These are phyloP conservation scores for Pimephales promelas DNA, from an alignment of 2,113 vertebrate genomes.

Conservation along the genomic window DNA sequence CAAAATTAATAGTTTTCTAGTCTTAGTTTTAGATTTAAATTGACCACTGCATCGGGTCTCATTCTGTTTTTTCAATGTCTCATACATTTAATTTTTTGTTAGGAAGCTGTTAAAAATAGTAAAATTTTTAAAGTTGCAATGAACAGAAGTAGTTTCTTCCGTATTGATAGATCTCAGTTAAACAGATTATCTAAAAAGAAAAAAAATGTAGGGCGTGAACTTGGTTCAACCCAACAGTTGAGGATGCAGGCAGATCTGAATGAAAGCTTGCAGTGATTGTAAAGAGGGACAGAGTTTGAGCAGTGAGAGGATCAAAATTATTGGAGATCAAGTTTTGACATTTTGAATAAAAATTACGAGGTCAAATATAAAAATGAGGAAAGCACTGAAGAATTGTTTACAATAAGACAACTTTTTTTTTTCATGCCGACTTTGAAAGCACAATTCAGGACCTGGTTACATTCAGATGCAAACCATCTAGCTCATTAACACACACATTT, in stretches of 20 bases:
- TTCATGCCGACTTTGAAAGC: not conserved
- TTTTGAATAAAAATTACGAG: too few relatives aligned
- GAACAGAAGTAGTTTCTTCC: not conserved
- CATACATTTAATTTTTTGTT: not conserved
- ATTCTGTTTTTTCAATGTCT: not conserved
- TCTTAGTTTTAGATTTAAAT: not conserved
- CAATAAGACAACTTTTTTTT: not conserved
- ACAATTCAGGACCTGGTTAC: not conserved
- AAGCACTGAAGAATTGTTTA: not conserved
- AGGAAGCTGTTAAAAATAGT: not conserved
- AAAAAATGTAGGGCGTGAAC: not conserved
- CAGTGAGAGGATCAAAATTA: too few relatives aligned
- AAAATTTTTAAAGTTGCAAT: not conserved
- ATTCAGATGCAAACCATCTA: not conserved
- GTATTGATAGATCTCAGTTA: not conserved
- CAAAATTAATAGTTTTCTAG: not conserved
- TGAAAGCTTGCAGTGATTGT: too few relatives aligned
- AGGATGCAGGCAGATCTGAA: too few relatives aligned
- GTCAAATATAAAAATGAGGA: too few relatives aligned
- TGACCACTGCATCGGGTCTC: not conserved
- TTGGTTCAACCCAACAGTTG: not conserved
- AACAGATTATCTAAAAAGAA: not conserved
- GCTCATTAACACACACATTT: not conserved
- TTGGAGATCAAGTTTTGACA: too few relatives aligned
- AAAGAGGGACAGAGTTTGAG: too few relatives aligned